Evolutionary conservation across 2,888 invertebrate genomes (phyloP), one percentile per base, ranked within the genome.

Genomic region (Nomada flava): DNA sequence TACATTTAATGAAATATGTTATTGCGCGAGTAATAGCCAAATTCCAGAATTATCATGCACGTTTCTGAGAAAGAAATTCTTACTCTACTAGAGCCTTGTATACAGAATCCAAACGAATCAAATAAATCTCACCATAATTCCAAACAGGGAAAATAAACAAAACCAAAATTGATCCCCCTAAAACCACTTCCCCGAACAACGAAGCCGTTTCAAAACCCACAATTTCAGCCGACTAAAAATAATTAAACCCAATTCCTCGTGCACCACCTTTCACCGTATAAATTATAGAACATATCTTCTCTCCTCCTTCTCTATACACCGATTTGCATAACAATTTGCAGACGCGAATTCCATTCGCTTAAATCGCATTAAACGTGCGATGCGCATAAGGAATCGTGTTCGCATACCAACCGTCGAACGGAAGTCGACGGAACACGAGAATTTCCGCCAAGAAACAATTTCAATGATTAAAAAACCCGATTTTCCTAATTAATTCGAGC

Each of bases 321-420:
- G 20, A 50, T 71, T 71, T 71, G 15, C 60, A 62, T 50, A 71
- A 62, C 60, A 71, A 52, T 29, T 36, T 36, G 50, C 11, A 36
- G 60, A 60, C 50, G 20, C 9, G 60, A 50, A 70, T 60, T 13
- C 42, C 26, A 13, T n/a, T 42, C 9, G n/a, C 2, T 15, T 44
- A 42, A 68, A 68, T 42, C 44, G 44, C n/a, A 44, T n/a, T 57
- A 47, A 70, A 20, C 47, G 47, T 9, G 15, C n/a, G 0, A 13
- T 18, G 50, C 36, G 36, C 36, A 36, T 7, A 7, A 62, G 50
- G 36, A 36, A 36, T n/a, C n/a, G 29, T 4, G 26, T 50, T 9
- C 23, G 63, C 20, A 10, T 15, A 36, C n/a, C 11, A 20, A 9
- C 26, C 23, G 23, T 1, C 18, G 9, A 23, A 11, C 26, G 20